Evolutionary conservation across 2,113 vertebrate species (phyloP), one percentile per base, ranked within the genome.

Genomic region (Ageneiosus marmoratus): DNA sequence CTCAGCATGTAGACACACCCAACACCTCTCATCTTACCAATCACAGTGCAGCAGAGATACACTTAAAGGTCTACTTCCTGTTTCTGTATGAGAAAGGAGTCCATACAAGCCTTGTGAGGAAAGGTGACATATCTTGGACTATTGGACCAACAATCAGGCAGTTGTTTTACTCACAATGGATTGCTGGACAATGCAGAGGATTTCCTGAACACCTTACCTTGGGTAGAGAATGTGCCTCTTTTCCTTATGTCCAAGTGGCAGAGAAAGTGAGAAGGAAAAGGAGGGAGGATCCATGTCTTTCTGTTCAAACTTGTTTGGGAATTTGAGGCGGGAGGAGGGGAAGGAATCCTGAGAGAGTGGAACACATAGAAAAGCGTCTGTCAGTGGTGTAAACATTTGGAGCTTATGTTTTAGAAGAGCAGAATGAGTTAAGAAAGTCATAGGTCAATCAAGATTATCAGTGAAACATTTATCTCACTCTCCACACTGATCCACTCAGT

Each of bases 301-400:
- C 90, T 95, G 94, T 94, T 93, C 86, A 94, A 89, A 93, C 94
- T 94, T 94, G 94, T 93, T 94, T 92, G 92, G 93, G 94, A 95
- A 94, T 95, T 94, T 92, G 85, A 92, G 88, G 85, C 90, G 91
- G 86, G 86, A 91, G 91, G 89, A 86, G 87, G 91, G 89, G 82
- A 89, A 77, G 85, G 69, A 87, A 79, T 63, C 51, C 63, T 74
- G 83, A 88, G 82, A 90, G 84, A 80, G 79, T 37, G 72, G 83
- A 84, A 88, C 77, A 50, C 81, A 84, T 84, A 84, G 83, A 80
- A 77, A 53, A 89, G 56, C 74, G 74, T 89, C 69, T 90, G 84
- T 88, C 88, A 55, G 58, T 82, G 75, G 20, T 79, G 48, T 89
- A 91, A 93, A 93, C 89, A 90, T 86, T 83, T 79, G 75, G 72